Base-by-base conservation (phyloP, 1,140 invertebrate genomes). In the Drosophila erecta region DNA sequence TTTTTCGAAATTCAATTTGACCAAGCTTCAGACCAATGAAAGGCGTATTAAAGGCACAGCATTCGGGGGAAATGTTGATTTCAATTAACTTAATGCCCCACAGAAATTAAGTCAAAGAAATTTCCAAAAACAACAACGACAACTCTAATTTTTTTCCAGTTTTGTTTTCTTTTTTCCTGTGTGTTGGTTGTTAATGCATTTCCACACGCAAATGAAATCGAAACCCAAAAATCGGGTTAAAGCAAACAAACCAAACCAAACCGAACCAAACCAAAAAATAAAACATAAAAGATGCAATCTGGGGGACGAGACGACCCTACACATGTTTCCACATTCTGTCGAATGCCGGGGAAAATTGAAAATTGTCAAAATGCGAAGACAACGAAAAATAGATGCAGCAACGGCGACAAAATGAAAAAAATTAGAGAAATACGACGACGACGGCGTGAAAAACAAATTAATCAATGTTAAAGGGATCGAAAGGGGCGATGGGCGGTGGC, bases 181-280 rank as follows among this genome's bases (percentile, higher is more conserved):
- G 3, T 38, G 24, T 14, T 35, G 30, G 49, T 14, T 56, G 47
- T 43, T 62, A 75, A 77, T 61, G 56, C 56, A 60, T 76, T 75
- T 69, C 44, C 55, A 69, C 62, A 67, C 61, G 70, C 70, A 79
- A 76, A 61, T 78, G 77, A 74, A 79, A 79, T 79, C 62, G 77
- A 74, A 79, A 79, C 58, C 75, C 4, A 30, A 79, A 78, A 79
- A 79, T 79, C 62, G 62, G 58, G 43, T 64, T 66, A 57, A 79
- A 62, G 17, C 50, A 44, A 54, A 54, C 49, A 44, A 46, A 53
- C 41, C 40, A 46, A 58, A 58, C 54, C 22, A 12, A 55, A 30
- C 7, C 7, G 6, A 38, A 17, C 17, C 17, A 17, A 17, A 17
- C 7, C 7, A 55, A 41, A 55, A 12, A 43, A 64, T 24, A 53